Evolutionary conservation across 2,113 vertebrate genomes (phyloP).

Genomic region (Heloderma charlesbogerti): DNA sequence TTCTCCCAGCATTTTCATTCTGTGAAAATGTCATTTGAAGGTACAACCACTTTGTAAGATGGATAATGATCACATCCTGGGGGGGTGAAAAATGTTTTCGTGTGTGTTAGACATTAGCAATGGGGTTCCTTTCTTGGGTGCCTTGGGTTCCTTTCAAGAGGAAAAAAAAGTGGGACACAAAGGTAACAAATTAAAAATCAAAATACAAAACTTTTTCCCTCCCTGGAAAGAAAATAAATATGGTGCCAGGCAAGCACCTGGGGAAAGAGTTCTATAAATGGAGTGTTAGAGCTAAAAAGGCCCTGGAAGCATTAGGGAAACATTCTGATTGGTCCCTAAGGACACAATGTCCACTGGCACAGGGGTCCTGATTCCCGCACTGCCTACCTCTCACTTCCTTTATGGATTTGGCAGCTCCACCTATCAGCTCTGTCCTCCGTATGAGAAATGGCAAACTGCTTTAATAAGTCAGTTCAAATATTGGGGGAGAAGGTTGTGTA

Average conservation of each 20-base stretch:
- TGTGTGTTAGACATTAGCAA: not conserved
- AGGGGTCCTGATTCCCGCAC: too few relatives aligned
- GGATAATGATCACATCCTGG: not conserved
- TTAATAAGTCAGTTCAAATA: too few relatives aligned
- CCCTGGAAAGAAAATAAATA: not conserved
- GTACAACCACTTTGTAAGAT: not conserved
- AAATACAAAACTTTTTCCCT: too few relatives aligned
- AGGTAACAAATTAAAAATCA: too few relatives aligned
- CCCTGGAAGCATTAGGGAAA: not conserved
- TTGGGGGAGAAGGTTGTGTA: too few relatives aligned
- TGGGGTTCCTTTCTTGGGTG: too few relatives aligned
- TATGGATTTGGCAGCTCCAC: too few relatives aligned
- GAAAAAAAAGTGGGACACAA: too few relatives aligned
- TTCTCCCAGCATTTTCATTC: not conserved
- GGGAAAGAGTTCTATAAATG: not conserved
- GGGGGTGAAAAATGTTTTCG: not conserved
- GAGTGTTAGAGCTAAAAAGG: not conserved
- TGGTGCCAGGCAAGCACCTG: not conserved
- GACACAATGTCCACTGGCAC: not conserved
- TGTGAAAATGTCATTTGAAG: constrained; percentile 1
- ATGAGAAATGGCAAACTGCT: too few relatives aligned
- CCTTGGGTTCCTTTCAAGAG: too few relatives aligned
- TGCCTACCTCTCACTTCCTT: too few relatives aligned
- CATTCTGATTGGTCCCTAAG: not conserved
- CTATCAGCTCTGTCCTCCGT: too few relatives aligned